phyloP scores from a whole-genome alignment of 2,113 vertebrate species.

The Caranx melampygus region DNA sequence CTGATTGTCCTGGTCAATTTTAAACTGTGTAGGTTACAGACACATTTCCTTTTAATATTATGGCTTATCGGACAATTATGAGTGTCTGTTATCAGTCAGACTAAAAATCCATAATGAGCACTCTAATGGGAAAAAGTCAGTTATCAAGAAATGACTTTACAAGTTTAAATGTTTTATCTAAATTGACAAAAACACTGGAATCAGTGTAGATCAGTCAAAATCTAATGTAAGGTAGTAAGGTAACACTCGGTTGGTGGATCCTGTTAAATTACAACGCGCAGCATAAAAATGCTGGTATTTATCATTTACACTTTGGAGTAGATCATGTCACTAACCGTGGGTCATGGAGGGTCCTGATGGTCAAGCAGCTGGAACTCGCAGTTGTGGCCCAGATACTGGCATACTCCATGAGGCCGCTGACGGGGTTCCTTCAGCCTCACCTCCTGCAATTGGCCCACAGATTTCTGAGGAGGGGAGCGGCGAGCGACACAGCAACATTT shows the following conservation, averaged over 20 bases:
- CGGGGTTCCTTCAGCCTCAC: slow-evolving; percentile 93
- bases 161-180: neutral
- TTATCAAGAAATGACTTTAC: neutral
- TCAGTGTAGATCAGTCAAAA: slow-evolving; percentile 2
- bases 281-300: too few species aligned
- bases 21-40: too few species aligned
- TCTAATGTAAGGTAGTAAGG: neutral
- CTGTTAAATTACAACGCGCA: neutral
- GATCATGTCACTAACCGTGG: slow-evolving; percentile 86
- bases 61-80: too few species aligned
- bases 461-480: slow-evolving; percentile 81
- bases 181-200: neutral
- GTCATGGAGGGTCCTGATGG: slow-evolving; percentile 95
- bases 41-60: too few species aligned
- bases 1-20: too few species aligned
- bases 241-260: neutral
- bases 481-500: slow-evolving; percentile 80
- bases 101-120: too few species aligned
- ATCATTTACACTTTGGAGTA: neutral
- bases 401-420: slow-evolving; percentile 95
- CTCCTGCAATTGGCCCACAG: slow-evolving; percentile 86
- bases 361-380: slow-evolving; percentile 93
- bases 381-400: slow-evolving; percentile 91
- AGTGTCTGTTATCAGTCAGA: too few species aligned
- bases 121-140: neutral